Conservation (phyloP, 2,797 vertebrate genomes). For the Cephalopachus bancanus region DNA sequence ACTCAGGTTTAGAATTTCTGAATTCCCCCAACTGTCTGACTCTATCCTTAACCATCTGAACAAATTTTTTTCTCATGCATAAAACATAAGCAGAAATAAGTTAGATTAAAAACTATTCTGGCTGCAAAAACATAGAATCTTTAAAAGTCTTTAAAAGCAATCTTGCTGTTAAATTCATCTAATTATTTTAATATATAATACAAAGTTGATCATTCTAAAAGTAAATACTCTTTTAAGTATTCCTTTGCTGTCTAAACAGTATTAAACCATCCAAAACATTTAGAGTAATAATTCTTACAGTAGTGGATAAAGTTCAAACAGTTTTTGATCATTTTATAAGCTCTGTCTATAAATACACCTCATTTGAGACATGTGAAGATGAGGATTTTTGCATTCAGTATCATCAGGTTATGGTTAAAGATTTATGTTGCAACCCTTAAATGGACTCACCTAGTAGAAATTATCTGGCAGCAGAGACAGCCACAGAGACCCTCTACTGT, state of each 20-base stretch:
- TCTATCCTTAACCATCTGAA: neutral
- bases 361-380: neutral
- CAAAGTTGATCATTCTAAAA: neutral
- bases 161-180: neutral
- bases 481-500: constrained; percentile 66
- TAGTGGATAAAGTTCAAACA: neutral
- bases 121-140: neutral
- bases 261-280: neutral
- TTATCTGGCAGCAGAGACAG: neutral
- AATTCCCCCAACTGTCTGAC: neutral
- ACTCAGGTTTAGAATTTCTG: neutral
- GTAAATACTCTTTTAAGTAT: neutral
- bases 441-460: constrained; percentile 49
- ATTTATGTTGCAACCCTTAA: neutral
- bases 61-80: neutral
- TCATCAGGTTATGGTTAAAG: neutral
- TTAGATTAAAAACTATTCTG: neutral
- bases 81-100: constrained; percentile 23
- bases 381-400: neutral
- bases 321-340: neutral
- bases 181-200: neutral
- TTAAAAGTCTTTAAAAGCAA: neutral
- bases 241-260: neutral
- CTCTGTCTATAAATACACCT: neutral
- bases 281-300: neutral